A percentile compares a stretch with the other conserved stretches of the same genome.
Conservation (phyloP, 1,140 invertebrate genomes). For the Coptotermes formosanus region DNA sequence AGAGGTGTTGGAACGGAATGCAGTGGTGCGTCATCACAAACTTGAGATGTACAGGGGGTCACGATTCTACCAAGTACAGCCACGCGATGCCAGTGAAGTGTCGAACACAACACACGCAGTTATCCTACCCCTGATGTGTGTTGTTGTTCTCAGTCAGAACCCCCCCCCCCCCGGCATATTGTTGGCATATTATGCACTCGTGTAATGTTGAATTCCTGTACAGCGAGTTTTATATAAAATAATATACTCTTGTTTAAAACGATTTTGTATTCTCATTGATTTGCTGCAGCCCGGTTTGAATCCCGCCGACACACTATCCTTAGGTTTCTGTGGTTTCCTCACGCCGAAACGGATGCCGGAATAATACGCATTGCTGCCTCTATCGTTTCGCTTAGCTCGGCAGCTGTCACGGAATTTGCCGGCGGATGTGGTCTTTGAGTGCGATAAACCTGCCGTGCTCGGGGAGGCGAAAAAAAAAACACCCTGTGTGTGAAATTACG, state of each 20-base stretch:
- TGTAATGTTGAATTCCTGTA: constrained; percentile 26
- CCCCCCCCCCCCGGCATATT: background rate
- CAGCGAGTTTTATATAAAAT: constrained; percentile 23
- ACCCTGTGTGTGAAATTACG: no score
- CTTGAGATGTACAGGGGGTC: background rate
- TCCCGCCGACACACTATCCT: no score
- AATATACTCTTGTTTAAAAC: constrained; percentile 17
- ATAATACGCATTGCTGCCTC: no score
- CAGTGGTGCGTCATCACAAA: background rate
- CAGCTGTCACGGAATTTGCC: no score
- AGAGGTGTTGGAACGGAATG: background rate
- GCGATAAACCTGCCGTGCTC: no score
- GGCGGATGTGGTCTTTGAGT: no score
- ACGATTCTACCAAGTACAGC: background rate
- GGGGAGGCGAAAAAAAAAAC: no score
- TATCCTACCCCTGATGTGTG: background rate
- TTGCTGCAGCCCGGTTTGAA: no score
- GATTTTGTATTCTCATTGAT: background rate
- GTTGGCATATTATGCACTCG: background rate
- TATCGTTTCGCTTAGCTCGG: no score
- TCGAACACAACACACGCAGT: background rate
- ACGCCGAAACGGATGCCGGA: no score
- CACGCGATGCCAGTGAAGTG: background rate
- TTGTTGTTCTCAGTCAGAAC: no score
- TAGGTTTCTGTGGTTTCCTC: no score